Percentiles rank a stretch among this genome's conserved stretches.
Conservation (phyloP, 1,140 invertebrate genomes). For the Xylocopa sonorina region DNA sequence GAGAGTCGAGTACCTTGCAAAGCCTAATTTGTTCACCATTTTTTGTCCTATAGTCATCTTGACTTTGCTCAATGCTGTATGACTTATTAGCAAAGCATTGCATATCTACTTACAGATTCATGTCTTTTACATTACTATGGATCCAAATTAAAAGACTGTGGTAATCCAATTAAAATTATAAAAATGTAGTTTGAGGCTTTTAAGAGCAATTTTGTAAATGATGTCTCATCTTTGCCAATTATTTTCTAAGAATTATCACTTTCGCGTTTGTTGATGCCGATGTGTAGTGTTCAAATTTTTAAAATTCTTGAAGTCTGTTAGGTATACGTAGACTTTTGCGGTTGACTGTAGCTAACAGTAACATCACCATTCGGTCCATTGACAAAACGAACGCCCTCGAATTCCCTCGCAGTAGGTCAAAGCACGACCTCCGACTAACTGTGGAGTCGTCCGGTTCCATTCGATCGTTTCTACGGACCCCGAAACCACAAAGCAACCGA, state of each 20-base stretch:
- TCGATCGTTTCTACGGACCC: slow-evolving; percentile 10
- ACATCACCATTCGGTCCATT: not conserved
- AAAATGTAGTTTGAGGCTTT: too few relatives aligned
- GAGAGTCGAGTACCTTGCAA: not conserved
- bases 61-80: too few relatives aligned
- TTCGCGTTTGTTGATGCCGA: too few relatives aligned
- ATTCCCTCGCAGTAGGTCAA: slow-evolving; percentile 15
- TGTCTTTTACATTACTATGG: too few relatives aligned
- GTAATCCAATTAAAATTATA: too few relatives aligned
- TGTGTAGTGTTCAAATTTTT: not conserved
- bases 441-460: not conserved
- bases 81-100: too few relatives aligned
- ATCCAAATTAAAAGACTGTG: too few relatives aligned
- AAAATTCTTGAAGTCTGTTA: not conserved
- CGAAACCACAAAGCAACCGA: slow-evolving; percentile 1
- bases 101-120: too few relatives aligned
- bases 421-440: slow-evolving; percentile 3
- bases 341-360: not conserved
- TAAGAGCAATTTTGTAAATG: too few relatives aligned
- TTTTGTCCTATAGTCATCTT: not conserved
- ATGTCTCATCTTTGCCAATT: too few relatives aligned
- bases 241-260: too few relatives aligned
- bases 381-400: not conserved
- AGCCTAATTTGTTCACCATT: not conserved
- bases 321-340: not conserved